These are phyloP conservation scores for Hirtodrosophila trivittata DNA, from an alignment of 2,888 invertebrate genomes.

Conservation along the genomic window DNA sequence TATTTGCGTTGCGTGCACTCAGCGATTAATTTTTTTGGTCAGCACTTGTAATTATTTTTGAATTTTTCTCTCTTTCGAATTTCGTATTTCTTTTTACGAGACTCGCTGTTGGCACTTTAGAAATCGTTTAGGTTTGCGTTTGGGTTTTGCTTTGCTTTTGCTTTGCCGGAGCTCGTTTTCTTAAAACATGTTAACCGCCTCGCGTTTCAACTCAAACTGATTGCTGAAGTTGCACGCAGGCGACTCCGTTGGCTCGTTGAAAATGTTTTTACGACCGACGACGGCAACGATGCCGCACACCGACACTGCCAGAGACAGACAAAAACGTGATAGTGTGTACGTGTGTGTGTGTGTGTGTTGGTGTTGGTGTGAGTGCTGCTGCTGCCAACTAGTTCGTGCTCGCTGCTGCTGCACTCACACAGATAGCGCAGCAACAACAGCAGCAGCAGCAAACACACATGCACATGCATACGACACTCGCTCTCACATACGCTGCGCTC, in stretches of 20 bases:
- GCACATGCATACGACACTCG: slow-evolving; percentile 35
- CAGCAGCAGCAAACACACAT: slow-evolving; percentile 8
- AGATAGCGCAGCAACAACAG: slow-evolving; percentile 8
- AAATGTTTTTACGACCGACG: slow-evolving; percentile 71
- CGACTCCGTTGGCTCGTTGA: slow-evolving; percentile 83
- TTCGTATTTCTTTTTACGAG: slow-evolving; percentile 18
- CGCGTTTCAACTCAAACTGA: slow-evolving; percentile 84
- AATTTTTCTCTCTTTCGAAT: slow-evolving; percentile 1
- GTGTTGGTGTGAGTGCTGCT: slow-evolving; percentile 12
- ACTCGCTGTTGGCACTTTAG: slow-evolving; percentile 49
- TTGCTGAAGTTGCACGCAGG: slow-evolving; percentile 79
- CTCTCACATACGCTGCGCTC: slow-evolving; percentile 56
- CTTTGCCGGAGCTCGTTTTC: slow-evolving; percentile 76
- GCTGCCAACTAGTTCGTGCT: slow-evolving; percentile 40
- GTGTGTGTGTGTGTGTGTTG: slow-evolving; percentile 12
- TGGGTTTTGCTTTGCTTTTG: slow-evolving; percentile 24
- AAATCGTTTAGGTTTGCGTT: slow-evolving; percentile 35
- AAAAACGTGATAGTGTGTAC: slow-evolving; percentile 29
- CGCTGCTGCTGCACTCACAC: slow-evolving; percentile 52
- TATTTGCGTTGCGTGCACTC: slow-evolving; percentile 40
- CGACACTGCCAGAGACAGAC: slow-evolving; percentile 54
- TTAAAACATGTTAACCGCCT: slow-evolving; percentile 83
- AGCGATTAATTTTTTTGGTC: slow-evolving; percentile 38
- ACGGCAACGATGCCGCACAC: slow-evolving; percentile 51
- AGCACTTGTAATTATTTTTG: slow-evolving; percentile 36